Conservation (phyloP, 2,797 vertebrate species). For the Chelonia mydas region DNA sequence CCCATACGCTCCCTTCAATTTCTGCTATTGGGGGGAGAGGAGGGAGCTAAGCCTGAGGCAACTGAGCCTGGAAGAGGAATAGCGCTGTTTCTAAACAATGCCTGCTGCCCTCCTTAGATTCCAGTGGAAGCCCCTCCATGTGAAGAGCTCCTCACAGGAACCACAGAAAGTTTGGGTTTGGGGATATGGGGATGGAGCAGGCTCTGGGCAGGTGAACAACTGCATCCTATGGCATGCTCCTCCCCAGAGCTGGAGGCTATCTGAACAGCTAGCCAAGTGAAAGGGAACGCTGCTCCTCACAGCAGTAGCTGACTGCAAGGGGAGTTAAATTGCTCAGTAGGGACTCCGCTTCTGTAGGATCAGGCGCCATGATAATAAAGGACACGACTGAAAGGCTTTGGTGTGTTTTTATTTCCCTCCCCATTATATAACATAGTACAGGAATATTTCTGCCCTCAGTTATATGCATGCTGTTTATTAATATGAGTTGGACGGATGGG, state of each 20-base stretch:
- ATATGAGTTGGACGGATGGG: background rate
- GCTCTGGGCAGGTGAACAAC: background rate
- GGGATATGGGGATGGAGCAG: too few relatives aligned
- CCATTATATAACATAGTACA: background rate
- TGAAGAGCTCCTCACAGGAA: rapidly evolving
- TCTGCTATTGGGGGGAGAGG: background rate
- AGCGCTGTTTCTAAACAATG: background rate
- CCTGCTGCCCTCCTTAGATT: background rate
- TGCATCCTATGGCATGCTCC: background rate
- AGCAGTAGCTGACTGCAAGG: too few relatives aligned
- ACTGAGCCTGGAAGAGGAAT: background rate
- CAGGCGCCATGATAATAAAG: background rate
- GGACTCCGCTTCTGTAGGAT: background rate
- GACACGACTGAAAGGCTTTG: background rate
- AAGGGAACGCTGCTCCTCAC: background rate
- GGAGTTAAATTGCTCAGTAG: background rate
- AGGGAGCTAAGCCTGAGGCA: background rate
- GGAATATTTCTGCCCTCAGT: background rate
- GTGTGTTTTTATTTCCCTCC: background rate
- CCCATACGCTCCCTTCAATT: background rate
- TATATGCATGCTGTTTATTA: background rate
- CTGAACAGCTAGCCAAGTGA: background rate
- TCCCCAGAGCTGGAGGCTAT: background rate
- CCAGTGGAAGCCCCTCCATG: background rate
- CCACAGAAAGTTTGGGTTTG: background rate